Evolutionary conservation across 2,113 vertebrate genomes (phyloP), one percentile per base, ranked within the genome.

Genomic region (Eonycteris spelaea): DNA sequence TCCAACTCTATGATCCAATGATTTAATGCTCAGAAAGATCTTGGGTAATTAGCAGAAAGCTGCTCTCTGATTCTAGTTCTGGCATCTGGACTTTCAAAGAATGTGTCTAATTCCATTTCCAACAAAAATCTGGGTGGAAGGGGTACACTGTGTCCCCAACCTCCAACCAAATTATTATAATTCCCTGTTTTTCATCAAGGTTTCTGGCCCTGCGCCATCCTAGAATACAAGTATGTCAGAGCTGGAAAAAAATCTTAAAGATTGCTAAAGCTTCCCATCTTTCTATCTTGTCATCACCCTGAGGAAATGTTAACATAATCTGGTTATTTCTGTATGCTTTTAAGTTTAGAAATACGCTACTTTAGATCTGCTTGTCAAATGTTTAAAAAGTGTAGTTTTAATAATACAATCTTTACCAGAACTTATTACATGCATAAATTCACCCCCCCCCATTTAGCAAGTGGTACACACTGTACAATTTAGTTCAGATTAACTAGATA

Each of bases 401-500:
- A 89, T 10, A 48, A 89, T 10, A 48, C n/a, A 78, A 59, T 82
- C 85, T 80, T 91, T 85, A 88, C 21, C 40, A 43, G 57, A 57
- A 35, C 82, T 45, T 79, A 75, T 43, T 92, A 55, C 2, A 4
- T 4, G 9, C 10, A 80, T 11, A 91, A 93, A 94, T 83, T 94
- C 18, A 70, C 40, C 40, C 40, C 33, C 5, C 68, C 43, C 67
- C 67, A 48, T 13, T 87, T 61, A 85, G 53, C 73, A 94, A 77
- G 40, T 35, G 30, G 0, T 59, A 92, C 9, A 68, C 19, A 57
- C 26, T 68, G 19, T 71, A 88, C 45, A 80, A 30, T 80, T 38
- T 67, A 61, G 71, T 90, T 95, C 67, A 35, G 67, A 63, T 88
- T 75, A 78, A 86, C 6, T 61, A 73, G 82, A 77, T 38, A 92